Base-by-base conservation (phyloP, 2,113 vertebrate genomes). In the Notechis scutatus region DNA sequence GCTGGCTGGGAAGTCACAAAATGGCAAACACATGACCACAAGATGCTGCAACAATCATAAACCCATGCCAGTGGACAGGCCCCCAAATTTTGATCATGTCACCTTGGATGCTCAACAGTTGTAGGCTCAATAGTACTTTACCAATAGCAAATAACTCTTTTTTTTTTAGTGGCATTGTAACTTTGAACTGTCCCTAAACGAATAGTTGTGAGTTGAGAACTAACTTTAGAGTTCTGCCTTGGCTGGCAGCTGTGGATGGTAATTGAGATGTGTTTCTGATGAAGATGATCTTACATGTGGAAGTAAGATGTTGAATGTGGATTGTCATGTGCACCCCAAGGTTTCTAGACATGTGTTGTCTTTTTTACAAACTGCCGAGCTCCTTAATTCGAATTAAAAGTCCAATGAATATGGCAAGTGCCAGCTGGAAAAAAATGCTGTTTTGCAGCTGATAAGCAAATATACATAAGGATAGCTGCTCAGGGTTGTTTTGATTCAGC, bases 401-500 rank as follows among this genome's bases (percentile, higher is more conserved):
- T 64, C 26, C 10, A 29, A 29, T 12, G 26, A 1, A 64, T 64
- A 29, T 12, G 26, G 9, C 59, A 61, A 61, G 24, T 61, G 59
- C 59, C 59, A 61, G 1, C 10, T 69, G 64, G 29, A 50, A 50
- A 34, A 74, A 34, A 18, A 18, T n/a, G 64, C 29, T 74, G n/a
- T 34, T 74, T 74, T 74, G n/a, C 4, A 18, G 64, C 69, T 34
- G 14, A 34, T 74, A 74, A 29, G 42, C 23, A 24, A 29, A 12
- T 34, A 12, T 34, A 21, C 3, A 45, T 8, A 34, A 45, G 0
- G 8, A 8, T 21, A 4, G 0, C 24, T n/a, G 4, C 7, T 24
- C 42, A 90, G 14, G 1, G 42, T 23, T 26, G 12, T 52, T 5
- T 69, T 52, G 45, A 42, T 18, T 3, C 26, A 52, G 61, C 9